phyloP scores from a whole-genome alignment of 2,113 vertebrate genomes.

The Puffinus mauretanicus region DNA sequence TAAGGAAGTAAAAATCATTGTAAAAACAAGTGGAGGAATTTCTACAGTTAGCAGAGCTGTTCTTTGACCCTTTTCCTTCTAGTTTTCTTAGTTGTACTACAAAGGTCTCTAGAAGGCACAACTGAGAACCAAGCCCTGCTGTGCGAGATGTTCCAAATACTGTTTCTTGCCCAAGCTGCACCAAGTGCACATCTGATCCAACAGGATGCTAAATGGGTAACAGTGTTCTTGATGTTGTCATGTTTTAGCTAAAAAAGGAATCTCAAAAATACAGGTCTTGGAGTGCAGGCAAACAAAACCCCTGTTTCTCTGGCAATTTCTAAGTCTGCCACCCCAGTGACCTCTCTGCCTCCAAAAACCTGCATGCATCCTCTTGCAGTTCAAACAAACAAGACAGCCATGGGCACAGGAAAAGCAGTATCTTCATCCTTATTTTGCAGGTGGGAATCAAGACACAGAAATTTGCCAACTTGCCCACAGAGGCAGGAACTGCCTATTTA shows the following conservation, averaged over 20 bases:
- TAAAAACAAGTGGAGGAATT: background rate
- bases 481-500: background rate
- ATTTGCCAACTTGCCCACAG: rapidly evolving
- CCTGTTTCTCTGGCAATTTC: background rate
- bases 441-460: background rate
- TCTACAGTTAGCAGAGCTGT: background rate
- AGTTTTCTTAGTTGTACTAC: background rate
- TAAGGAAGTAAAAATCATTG: background rate
- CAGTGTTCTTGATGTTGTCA: background rate
- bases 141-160: background rate
- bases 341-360: background rate
- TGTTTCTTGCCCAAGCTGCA: background rate
- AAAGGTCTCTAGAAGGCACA: background rate
- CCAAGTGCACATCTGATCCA: background rate
- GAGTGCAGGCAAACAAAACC: background rate
- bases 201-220: background rate
- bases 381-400: background rate
- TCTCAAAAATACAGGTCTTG: background rate
- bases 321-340: background rate
- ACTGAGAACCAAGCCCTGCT: background rate
- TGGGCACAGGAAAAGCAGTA: background rate
- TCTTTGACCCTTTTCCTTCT: background rate
- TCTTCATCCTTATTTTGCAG: background rate
- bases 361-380: background rate
- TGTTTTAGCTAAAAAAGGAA: background rate